Base-by-base conservation (phyloP, 2,113 vertebrate species). In the Thomomys bottae region DNA sequence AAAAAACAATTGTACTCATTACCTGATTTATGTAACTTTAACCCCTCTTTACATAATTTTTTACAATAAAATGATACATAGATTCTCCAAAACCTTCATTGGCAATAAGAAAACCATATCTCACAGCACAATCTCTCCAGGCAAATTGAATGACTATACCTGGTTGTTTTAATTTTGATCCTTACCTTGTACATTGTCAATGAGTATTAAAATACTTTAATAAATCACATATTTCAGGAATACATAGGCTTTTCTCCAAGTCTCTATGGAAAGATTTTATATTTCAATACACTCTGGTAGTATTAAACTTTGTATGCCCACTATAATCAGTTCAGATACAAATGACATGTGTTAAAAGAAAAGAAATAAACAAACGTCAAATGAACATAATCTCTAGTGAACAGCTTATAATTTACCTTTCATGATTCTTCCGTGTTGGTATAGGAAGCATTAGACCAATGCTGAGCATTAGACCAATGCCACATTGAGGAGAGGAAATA, bases 351-450 rank as follows among this genome's bases (percentile, higher is more conserved):
- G 20, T 68, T 30, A 49, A 42, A 63, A 20, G 45, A 87, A 23
- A 90, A 84, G 79, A 73, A 79, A 92, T 73, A 23, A 45, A 9
- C 17, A 45, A 88, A 32, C 40, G 68, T 14, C 15, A 40, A 42
- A 36, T 42, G 14, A 75, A 18, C 0, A 0, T 20, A 12, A 9
- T n/a, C 36, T 32, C 73, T 24, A 26, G 64, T 28, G 30, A 17
- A 34, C 9, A 54, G 49, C 49, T 54, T 54, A 45, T 75, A 63
- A 84, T 64, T 84, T 79, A 71, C 76, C 71, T 88, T 72, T 21
- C 83, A 79, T 57, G 49, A 61, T 88, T 88, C 88, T 61, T 91
- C 38, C 59, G 30, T 78, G 32, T 45, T 88, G 36, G 66, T 81
- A 30, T 15, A 66, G 73, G 87, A 85, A 63, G 28, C 12, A 42